Evolutionary conservation across 2,888 invertebrate species (phyloP), one percentile per base, ranked within the genome.

Genomic region (Rotaria macrura): DNA sequence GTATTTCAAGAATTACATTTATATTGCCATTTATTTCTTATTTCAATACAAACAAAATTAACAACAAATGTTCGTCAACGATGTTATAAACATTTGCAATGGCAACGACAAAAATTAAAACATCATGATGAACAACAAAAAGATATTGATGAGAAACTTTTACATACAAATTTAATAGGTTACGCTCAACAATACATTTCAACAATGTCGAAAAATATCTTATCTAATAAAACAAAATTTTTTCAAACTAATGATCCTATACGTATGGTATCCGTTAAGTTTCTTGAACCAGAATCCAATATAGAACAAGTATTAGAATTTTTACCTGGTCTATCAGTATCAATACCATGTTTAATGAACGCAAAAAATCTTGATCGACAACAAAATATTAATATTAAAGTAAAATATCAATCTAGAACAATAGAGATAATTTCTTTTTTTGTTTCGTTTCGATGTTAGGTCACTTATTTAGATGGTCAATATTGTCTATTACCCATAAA

Each of bases 381-480:
- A 79, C 74, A 79, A 43, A 38, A 40, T 25, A 79, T 79, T 38
- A 79, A 79, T 79, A 79, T 79, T 25, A 79, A 79, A 79, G 74
- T 79, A 79, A 43, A 49, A 17, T 49, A 1, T 49, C 17, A n/a
- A n/a, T 49, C 17, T 49, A 14, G 14, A 49, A 49, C 17, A 49
- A 49, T 17, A 49, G 49, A 49, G 34, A 29, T 29, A 14, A 10
- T 65, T 1, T 54, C 7, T 54, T 54, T 54, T 52, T 20, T n/a
- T 57, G 9, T 57, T 57, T n/a, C 20, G 1, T 74, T 38, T 10
- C 20, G 34, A 25, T 2, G 1, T 1, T 43, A 79, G 74, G 74
- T 79, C 2, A 40, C 74, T 9, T 79, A 79, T 79, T 23, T 40
- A 9, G 74, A 79, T 79, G 74, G 74, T 3, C 40, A 23, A 43